A percentile compares a stretch with the other conserved stretches of the same genome.
These are phyloP conservation scores for Atherix ibis DNA, from an alignment of 2,888 invertebrate species.

Conservation along the genomic window DNA sequence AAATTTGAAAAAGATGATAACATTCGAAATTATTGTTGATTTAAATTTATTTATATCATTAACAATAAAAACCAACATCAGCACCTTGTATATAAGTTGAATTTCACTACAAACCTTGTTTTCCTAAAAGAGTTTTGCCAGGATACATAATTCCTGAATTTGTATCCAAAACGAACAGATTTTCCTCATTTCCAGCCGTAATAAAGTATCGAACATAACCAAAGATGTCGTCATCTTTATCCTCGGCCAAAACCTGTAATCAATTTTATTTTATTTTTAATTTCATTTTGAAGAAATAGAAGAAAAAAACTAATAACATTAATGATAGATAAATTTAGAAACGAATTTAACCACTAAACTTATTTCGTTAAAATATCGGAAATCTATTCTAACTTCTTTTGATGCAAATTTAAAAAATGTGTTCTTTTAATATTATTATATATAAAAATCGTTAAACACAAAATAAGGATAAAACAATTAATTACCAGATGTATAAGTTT, in stretches of 20 bases:
- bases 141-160: constrained; percentile 71
- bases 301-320: constrained; percentile 1
- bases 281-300: neutral
- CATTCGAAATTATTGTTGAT: no score
- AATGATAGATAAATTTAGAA: no score
- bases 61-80: neutral
- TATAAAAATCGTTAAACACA: no score
- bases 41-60: neutral
- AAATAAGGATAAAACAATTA: no score
- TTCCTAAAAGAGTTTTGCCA: constrained; percentile 50
- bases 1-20: no score
- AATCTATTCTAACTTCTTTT: no score
- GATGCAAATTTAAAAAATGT: no score
- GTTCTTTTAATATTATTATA: no score
- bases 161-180: constrained; percentile 55
- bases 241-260: constrained; percentile 50
- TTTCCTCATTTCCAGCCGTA: constrained; percentile 47
- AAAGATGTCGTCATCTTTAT: constrained; percentile 63
- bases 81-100: no score
- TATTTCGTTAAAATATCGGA: no score
- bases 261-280: constrained; percentile 1
- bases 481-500: no score
- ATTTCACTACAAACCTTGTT: constrained; percentile 29
- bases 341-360: no score
- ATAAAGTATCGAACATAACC: constrained; percentile 64